phyloP scores from a whole-genome alignment of 2,113 vertebrate genomes.

The Channa maculata region DNA sequence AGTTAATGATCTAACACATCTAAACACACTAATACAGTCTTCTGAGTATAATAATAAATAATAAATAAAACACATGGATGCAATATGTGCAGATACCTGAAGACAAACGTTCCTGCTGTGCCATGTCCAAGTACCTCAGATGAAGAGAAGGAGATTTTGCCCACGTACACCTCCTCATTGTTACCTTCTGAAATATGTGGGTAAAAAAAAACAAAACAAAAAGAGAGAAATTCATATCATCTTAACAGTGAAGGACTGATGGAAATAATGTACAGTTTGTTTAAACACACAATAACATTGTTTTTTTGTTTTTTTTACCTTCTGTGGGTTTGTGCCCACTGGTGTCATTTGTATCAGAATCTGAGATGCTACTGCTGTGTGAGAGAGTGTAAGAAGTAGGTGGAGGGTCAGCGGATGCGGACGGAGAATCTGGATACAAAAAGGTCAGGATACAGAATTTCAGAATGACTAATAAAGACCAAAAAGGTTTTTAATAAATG shows the following conservation, averaged over 20 bases:
- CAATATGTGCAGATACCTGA: slow-evolving; percentile 78
- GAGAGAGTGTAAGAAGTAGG: slow-evolving; percentile 7
- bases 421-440: slow-evolving; percentile 48
- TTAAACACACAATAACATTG: not conserved
- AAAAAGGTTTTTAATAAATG: not conserved
- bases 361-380: slow-evolving; percentile 24
- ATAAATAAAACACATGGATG: too few species aligned
- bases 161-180: slow-evolving; percentile 84
- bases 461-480: not conserved
- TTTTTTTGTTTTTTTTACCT: slow-evolving; percentile 34
- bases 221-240: not conserved
- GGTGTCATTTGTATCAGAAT: slow-evolving; percentile 29
- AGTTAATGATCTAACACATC: not conserved
- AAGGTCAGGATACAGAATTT: not conserved
- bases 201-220: not conserved
- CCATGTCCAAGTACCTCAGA: slow-evolving; percentile 91
- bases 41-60: too few species aligned
- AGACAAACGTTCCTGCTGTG: slow-evolving; percentile 94
- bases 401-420: slow-evolving; percentile 27
- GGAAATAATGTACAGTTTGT: not conserved
- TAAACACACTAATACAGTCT: too few species aligned
- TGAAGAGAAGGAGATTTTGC: slow-evolving; percentile 93
- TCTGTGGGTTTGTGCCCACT: slow-evolving; percentile 24
- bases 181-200: slow-evolving; percentile 50
- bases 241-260: too few species aligned